phyloP scores from a whole-genome alignment of 2,797 vertebrate species.

The Poeciliopsis paucimaculata region DNA sequence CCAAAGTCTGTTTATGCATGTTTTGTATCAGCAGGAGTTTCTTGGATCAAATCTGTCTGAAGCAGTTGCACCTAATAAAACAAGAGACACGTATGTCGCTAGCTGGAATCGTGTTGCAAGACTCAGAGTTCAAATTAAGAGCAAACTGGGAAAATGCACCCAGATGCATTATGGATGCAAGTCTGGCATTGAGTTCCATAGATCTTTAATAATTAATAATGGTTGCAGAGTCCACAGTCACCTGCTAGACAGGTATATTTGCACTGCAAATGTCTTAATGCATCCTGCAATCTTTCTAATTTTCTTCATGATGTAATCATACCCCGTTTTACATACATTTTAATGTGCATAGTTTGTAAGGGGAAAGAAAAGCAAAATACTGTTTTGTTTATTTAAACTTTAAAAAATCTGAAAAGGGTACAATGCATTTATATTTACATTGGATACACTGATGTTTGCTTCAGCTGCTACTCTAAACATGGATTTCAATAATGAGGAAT shows the following conservation, averaged over 20 bases:
- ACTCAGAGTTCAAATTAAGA: constrained; percentile 42
- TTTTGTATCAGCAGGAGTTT: constrained; percentile 2
- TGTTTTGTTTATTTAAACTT: background rate
- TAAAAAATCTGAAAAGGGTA: background rate
- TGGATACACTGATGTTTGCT: background rate
- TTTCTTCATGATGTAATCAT: background rate
- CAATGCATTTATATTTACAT: background rate
- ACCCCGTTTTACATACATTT: no score
- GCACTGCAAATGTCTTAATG: constrained; percentile 1
- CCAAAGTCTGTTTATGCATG: background rate
- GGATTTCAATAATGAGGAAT: background rate
- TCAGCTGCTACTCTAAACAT: background rate
- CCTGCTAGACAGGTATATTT: constrained; percentile 24
- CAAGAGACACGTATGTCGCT: constrained; percentile 16
- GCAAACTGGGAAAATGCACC: constrained; percentile 58
- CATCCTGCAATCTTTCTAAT: background rate
- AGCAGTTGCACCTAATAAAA: constrained; percentile 10
- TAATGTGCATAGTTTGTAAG: background rate
- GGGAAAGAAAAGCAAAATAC: background rate
- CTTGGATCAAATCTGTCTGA: constrained; percentile 26
- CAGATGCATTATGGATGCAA: constrained; percentile 80
- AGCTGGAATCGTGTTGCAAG: constrained; percentile 11
- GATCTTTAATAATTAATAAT: constrained; percentile 77
- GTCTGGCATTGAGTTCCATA: constrained; percentile 68
- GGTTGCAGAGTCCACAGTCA: background rate